Evolutionary conservation across 2,113 vertebrate genomes (phyloP).

Genomic region (Embiotoca jacksoni): DNA sequence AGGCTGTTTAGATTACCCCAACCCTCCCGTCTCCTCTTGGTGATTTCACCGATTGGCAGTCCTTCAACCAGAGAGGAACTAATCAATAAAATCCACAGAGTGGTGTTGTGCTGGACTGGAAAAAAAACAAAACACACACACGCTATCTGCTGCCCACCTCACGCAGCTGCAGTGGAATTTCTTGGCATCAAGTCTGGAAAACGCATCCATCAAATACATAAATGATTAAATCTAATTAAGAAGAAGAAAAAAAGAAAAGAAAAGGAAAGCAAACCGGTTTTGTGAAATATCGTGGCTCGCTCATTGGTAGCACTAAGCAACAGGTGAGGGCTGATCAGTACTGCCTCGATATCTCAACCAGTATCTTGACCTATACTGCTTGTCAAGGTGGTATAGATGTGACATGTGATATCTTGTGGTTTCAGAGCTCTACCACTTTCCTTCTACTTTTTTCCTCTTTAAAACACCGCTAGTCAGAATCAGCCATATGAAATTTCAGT

Average conservation of each 20-base stretch:
- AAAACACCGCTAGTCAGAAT: conserved; percentile 1
- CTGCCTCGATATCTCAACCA: background rate
- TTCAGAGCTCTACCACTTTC: background rate
- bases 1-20: background rate
- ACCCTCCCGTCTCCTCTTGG: background rate
- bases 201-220: conserved; percentile 8
- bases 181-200: background rate
- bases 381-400: conserved; percentile 5
- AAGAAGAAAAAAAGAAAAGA: background rate
- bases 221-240: background rate
- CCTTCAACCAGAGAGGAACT: background rate
- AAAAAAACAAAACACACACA: background rate
- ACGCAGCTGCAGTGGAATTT: background rate
- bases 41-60: conserved; percentile 26
- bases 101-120: background rate
- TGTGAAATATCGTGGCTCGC: background rate
- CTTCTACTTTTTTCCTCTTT: background rate
- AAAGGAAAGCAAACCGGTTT: background rate
- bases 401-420: conserved; percentile 17
- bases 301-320: background rate
- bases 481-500: conserved; percentile 22
- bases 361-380: conserved; percentile 1
- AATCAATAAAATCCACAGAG: conserved; percentile 32
- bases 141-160: background rate
- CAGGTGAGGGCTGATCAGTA: conserved; percentile 34